Evolutionary conservation across 1,140 invertebrate species (phyloP), one percentile per base, ranked within the genome.

Genomic region (Bombus affinis): DNA sequence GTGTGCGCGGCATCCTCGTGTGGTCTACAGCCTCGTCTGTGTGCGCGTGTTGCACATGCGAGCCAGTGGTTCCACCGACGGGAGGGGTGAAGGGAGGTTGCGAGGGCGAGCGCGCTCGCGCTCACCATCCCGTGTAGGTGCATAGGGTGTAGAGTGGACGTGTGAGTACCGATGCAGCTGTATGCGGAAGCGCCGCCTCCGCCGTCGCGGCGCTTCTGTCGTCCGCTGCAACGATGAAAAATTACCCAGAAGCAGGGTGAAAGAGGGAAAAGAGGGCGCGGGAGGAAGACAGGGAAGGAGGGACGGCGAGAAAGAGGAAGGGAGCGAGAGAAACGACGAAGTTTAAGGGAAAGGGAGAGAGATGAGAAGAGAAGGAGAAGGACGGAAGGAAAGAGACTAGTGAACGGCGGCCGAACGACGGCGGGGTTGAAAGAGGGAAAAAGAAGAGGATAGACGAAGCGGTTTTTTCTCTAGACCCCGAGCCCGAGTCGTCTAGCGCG

Each of bases 221-320:
- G 93, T 90, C 90, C 92, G 92, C 88, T 93, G 93, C 93, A 94
- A 93, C 93, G 93, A 94, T 94, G 94, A 94, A 94, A 94, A 94
- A 94, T 94, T 94, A 94, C 92, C 94, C 93, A 93, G 93, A 92
- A 93, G 93, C 93, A 92, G 87, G 91, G 80, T 88, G 87, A 88
- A 90, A 91, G 91, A 91, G 89, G 75, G 88, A 89, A 87, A 89
- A 78, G 72, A 82, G 73, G 57, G 81, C 70, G 66, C 74, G 66
- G 80, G 66, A 42, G 37, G 74, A 44, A 73, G 32, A 42, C 3
- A 35, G 42, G 79, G 59, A 59, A 15, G 53, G 62, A 28, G 35
- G 53, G 53, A 62, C 25, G 68, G 25, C 59, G 47, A 22, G 44
- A 32, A 22, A 74, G 81, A 42, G 76, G 75, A 71, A 47, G 37